phyloP scores from a whole-genome alignment of 2,797 vertebrate species.

The Lagorchestes hirsutus region DNA sequence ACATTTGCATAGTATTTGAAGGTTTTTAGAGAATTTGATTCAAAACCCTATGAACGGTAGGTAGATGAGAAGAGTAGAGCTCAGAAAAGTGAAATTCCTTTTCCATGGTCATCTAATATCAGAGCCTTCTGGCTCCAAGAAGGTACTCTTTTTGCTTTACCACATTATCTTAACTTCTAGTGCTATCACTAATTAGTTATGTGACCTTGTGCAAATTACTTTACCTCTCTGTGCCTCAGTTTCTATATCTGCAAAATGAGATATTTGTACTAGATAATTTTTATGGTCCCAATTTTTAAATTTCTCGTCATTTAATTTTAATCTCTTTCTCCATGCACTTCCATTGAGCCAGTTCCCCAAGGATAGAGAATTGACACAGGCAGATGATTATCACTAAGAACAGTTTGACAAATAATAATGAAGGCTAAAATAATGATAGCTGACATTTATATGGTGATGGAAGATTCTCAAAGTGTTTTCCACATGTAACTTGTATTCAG shows the following conservation, averaged over 20 bases:
- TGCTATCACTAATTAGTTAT: not conserved
- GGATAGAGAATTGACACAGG: not conserved
- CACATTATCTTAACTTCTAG: not conserved
- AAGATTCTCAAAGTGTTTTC: not conserved
- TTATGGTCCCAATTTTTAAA: not conserved
- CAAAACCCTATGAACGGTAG: not conserved
- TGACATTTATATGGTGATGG: not conserved
- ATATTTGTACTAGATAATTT: not conserved
- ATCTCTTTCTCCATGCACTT: conserved; percentile 23
- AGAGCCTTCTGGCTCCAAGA: not conserved
- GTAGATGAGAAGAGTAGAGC: not conserved
- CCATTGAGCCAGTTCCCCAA: not conserved
- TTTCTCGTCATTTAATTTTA: not conserved
- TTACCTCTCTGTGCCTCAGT: not conserved
- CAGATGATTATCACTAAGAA: not conserved
- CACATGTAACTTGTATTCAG: not conserved
- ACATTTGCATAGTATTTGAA: not conserved
- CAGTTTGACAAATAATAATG: conserved; percentile 38
- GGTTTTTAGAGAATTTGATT: not conserved
- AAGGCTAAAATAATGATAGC: not conserved
- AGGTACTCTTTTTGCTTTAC: not conserved
- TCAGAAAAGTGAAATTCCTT: not conserved
- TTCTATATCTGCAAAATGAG: not conserved
- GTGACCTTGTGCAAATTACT: not conserved
- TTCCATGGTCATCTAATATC: not conserved